Conservation (phyloP, 2,797 vertebrate genomes). For the Morelia viridis region DNA sequence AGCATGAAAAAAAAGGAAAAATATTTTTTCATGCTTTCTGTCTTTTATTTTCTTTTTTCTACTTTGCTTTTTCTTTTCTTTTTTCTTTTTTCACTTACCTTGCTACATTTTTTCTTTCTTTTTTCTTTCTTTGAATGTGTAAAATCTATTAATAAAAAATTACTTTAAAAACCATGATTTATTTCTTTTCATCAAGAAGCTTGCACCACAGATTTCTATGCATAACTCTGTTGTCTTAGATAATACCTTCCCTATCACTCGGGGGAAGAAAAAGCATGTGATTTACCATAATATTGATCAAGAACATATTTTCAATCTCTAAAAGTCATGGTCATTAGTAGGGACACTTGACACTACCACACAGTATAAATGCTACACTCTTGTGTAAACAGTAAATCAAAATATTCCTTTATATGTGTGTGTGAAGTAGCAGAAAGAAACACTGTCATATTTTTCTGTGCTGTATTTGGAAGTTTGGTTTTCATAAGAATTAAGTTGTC, state of each 20-base stretch:
- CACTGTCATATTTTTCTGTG: not conserved
- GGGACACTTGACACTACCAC: not conserved
- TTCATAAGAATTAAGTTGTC: not conserved
- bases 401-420: not conserved
- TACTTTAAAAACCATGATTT: not conserved
- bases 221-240: not conserved
- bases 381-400: slow-evolving; percentile 9
- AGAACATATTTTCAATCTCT: not conserved
- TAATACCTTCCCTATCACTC: not conserved
- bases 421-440: not conserved
- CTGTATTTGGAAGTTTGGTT: slow-evolving; percentile 28
- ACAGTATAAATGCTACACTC: not conserved
- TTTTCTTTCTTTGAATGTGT: not conserved
- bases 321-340: not conserved
- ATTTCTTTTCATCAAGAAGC: not conserved
- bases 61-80: too few relatives aligned
- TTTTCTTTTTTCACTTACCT: not conserved
- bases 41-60: too few relatives aligned
- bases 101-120: too few relatives aligned
- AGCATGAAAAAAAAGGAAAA: too few relatives aligned
- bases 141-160: not conserved
- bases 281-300: not conserved
- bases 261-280: not conserved
- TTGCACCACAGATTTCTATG: not conserved
- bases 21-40: not conserved